Evolutionary conservation across 2,888 invertebrate genomes (phyloP), one percentile per base, ranked within the genome.

Genomic region (Ochropleura leucogaster): DNA sequence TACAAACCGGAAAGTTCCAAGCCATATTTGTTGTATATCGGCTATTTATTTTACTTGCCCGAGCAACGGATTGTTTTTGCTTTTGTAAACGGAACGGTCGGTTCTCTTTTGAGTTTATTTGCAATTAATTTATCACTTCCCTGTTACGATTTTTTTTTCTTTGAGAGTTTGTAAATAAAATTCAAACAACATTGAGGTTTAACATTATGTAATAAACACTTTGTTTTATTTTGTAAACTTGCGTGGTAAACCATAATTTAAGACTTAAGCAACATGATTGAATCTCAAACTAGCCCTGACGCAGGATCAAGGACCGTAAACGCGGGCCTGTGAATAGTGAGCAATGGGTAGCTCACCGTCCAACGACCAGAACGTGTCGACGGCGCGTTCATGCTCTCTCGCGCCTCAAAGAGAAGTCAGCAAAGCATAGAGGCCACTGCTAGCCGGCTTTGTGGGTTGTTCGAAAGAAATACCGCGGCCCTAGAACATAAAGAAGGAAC

Each of bases 31-130:
- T 60, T 72, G 59, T 60, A 51, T 60, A 53, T 44, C 59, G 47
- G 44, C n/a, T 73, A 67, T 83, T 72, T 83, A 65, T 72, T 83
- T 72, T 72, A 55, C 66, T 40, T 42, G n/a, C 14, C 62, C 10
- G 53, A 74, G 53, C 47, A 66, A 18, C 14, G 40, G 14, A 72
- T 63, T 79, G 71, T 79, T 72, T 62, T 66, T 62, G 46, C 47
- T 83, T 82, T 65, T 65, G 51, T 65, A 20, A 66, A 62, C 55
- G 16, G 42, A 72, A 63, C 14, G 51, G 14, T 57, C 7, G 49
- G 18, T 63, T 74, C n/a, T 62, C 62, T 66, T 74, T 57, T 47
- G 44, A 69, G 55, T 65, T 79, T 74, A 73, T 79, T 79, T 73
- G 51, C 59, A 47, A 67, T 59, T 64, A 51, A 67, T 73, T 49